These are phyloP conservation scores for Andrena camellia DNA, from an alignment of 2,888 invertebrate species.

Conservation along the genomic window DNA sequence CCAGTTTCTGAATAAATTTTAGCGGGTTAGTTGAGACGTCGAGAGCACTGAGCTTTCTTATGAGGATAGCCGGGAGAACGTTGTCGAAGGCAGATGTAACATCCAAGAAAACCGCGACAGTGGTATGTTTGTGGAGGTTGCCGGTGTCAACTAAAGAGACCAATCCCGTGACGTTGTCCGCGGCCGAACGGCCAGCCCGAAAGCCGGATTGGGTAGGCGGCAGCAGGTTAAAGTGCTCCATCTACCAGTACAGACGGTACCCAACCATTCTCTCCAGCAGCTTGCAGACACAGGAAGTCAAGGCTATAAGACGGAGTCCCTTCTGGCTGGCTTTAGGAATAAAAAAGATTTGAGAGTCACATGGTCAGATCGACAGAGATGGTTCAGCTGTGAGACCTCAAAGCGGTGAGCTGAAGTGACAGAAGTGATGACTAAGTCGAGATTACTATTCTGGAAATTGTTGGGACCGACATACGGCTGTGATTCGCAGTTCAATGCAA, in stretches of 20 bases:
- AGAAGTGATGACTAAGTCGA: too few species aligned
- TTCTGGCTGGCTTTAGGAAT: neutral
- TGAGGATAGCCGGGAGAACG: neutral
- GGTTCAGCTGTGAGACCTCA: too few species aligned
- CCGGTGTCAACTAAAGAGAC: constrained; percentile 17
- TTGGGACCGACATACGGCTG: too few species aligned
- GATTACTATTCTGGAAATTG: too few species aligned
- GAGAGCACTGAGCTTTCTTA: neutral
- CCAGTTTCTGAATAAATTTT: constrained; percentile 1
- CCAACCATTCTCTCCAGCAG: constrained; percentile 61
- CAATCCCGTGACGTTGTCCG: constrained; percentile 53
- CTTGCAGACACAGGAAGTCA: constrained; percentile 55
- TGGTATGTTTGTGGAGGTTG: constrained; percentile 20
- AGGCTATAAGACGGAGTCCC: constrained; percentile 2
- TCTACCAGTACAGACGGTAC: constrained; percentile 46
- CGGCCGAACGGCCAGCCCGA: constrained; percentile 45
- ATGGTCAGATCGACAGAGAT: too few species aligned
- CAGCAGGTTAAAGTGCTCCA: constrained; percentile 46
- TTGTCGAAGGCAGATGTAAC: neutral
- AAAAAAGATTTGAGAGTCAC: constrained; percentile 4
- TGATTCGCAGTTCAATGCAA: too few species aligned
- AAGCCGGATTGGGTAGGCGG: constrained; percentile 53
- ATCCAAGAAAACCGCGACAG: neutral
- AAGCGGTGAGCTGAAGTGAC: too few species aligned
- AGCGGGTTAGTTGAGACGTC: neutral